phyloP scores from a whole-genome alignment of 1,140 invertebrate species.

The Trichonephila clavipes region DNA sequence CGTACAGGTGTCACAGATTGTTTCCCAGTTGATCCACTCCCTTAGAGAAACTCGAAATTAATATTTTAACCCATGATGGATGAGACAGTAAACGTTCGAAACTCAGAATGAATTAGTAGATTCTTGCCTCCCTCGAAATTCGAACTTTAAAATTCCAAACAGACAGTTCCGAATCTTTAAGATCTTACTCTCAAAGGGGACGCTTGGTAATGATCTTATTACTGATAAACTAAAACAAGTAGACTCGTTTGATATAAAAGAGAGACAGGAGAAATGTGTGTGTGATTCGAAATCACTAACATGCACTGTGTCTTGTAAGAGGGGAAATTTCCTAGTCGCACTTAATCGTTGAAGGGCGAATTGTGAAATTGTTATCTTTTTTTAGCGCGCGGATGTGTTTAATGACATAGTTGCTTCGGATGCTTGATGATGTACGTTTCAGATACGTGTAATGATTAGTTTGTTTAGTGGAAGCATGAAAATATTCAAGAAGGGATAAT shows the following conservation, averaged over 20 bases:
- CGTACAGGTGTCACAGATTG: conserved; percentile 58
- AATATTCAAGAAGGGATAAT: too few relatives aligned
- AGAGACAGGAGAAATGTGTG: conserved; percentile 10
- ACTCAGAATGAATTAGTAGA: conserved; percentile 25
- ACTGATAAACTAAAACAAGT: neutral
- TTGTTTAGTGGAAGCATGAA: neutral
- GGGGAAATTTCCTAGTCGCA: neutral
- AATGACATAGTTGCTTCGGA: neutral
- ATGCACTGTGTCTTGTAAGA: neutral
- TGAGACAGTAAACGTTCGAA: conserved; percentile 41
- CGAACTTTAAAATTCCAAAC: conserved; percentile 12
- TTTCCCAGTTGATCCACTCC: conserved; percentile 42
- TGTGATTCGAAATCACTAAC: neutral
- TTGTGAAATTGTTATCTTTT: neutral
- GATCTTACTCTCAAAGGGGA: neutral
- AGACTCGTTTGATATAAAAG: neutral
- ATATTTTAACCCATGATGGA: conserved; percentile 57
- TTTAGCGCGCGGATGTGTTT: neutral
- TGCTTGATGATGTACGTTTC: neutral
- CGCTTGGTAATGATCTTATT: conserved; percentile 31
- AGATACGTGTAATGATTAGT: neutral
- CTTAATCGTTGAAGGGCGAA: neutral
- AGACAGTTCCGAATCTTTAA: neutral
- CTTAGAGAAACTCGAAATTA: conserved; percentile 31
- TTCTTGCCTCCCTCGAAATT: neutral